Evolutionary conservation across 2,888 invertebrate genomes (phyloP).

Genomic region (Chymomyza fuscimana): DNA sequence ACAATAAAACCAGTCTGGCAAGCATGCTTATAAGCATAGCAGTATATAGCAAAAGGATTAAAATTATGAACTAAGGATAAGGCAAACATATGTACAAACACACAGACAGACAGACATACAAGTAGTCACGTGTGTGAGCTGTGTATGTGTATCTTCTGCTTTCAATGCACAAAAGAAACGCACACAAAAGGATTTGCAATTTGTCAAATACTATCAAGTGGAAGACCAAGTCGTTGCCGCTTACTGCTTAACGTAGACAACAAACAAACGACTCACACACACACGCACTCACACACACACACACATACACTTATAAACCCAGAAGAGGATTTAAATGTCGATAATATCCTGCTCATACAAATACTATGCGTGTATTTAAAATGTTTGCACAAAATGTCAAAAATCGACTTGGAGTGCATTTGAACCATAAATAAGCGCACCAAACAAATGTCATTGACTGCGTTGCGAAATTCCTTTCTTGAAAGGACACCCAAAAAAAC

Average conservation of each 20-base stretch:
- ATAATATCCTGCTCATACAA: conserved; percentile 67
- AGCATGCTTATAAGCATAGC: neutral
- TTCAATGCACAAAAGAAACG: conserved; percentile 51
- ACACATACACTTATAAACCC: neutral
- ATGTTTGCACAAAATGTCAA: conserved; percentile 66
- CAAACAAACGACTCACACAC: neutral
- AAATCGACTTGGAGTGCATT: conserved; percentile 55
- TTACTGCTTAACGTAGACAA: neutral
- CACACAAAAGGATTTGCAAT: conserved; percentile 70
- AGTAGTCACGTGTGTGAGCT: neutral
- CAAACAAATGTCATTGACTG: conserved; percentile 56
- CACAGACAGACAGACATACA: conserved; percentile 5
- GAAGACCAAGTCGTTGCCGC: conserved; percentile 34
- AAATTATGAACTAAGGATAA: conserved; percentile 72
- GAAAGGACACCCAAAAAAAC: conserved; percentile 12
- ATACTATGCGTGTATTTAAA: conserved; percentile 27
- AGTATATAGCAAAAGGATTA: conserved; percentile 64
- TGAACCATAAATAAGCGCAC: conserved; percentile 66
- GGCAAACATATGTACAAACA: conserved; percentile 20
- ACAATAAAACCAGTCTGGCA: neutral
- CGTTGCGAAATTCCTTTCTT: neutral
- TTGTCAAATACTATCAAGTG: conserved; percentile 74
- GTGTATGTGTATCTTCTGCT: neutral
- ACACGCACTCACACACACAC: neutral
- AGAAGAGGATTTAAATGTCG: conserved; percentile 72